Evolutionary conservation across 2,113 vertebrate genomes (phyloP).

Genomic region (Laticauda laticaudata): DNA sequence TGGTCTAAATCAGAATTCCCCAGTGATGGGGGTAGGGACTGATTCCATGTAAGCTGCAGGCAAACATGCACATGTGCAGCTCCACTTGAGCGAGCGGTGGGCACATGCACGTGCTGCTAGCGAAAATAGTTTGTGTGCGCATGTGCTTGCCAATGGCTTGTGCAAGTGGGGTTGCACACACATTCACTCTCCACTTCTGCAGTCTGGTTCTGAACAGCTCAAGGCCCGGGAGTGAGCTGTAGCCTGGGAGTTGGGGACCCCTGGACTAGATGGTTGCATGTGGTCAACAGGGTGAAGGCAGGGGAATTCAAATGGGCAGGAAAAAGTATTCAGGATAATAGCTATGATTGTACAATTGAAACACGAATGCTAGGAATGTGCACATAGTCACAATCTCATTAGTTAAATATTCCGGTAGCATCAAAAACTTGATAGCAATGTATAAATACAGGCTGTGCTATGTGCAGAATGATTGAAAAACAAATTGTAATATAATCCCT

Average conservation of each 20-base stretch:
- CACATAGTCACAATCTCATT: not conserved
- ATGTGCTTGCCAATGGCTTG: not conserved
- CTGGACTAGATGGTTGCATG: not conserved
- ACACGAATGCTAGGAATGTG: not conserved
- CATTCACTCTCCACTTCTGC: not conserved
- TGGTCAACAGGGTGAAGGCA: not conserved
- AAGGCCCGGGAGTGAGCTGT: not conserved
- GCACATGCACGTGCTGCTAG: not conserved
- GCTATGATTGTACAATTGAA: not conserved
- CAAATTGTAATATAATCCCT: not conserved
- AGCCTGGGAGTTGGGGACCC: not conserved
- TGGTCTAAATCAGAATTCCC: no score
- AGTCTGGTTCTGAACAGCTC: not conserved
- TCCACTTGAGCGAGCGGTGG: not conserved
- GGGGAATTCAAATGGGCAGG: not conserved
- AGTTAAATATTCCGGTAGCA: not conserved
- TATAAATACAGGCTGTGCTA: not conserved
- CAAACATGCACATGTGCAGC: not conserved
- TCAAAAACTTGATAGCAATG: not conserved
- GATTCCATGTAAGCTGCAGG: not conserved
- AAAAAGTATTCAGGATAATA: not conserved
- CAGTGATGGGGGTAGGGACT: no score
- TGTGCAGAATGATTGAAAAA: not conserved
- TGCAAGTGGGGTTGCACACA: not conserved
- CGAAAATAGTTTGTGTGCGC: not conserved